Conservation (phyloP, 1,140 invertebrate species). For the Drosophila ercepeae region DNA sequence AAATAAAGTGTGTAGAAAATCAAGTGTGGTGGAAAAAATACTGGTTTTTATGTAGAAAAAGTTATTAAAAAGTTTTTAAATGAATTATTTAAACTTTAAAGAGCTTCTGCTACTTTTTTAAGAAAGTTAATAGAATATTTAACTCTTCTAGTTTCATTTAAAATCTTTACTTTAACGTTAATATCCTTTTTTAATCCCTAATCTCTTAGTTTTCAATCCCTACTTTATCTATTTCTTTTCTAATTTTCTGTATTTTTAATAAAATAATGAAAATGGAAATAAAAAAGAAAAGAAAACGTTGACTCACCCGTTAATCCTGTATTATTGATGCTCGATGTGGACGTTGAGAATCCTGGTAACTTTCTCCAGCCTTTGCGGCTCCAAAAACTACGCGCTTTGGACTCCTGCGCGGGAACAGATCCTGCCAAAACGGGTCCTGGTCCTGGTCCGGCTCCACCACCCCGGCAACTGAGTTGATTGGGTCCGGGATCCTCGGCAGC, state of each 20-base stretch:
- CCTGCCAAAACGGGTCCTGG: not conserved
- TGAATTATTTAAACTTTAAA: too few species aligned
- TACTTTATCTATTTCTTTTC: too few species aligned
- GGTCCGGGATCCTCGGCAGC: constrained; percentile 80
- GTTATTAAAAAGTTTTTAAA: not conserved
- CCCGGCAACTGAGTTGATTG: constrained; percentile 9
- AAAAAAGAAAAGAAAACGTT: too few species aligned
- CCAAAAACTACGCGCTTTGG: constrained; percentile 86
- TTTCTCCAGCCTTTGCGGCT: constrained; percentile 91
- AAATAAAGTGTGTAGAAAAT: not conserved
- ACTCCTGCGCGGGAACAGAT: constrained; percentile 45
- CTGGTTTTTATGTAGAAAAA: not conserved
- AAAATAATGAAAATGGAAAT: too few species aligned
- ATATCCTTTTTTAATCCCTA: too few species aligned
- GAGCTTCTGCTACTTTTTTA: too few species aligned
- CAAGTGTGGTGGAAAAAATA: not conserved
- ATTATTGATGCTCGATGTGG: constrained; percentile 87
- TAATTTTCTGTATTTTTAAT: too few species aligned
- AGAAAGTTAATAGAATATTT: too few species aligned
- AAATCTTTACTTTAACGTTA: too few species aligned
- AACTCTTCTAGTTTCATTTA: too few species aligned
- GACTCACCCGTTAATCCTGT: constrained; percentile 86
- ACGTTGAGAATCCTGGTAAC: constrained; percentile 88
- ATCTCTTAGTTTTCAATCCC: too few species aligned
- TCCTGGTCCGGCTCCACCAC: not conserved